phyloP scores from a whole-genome alignment of 2,888 invertebrate species.

The Lepidochrysops patricia region DNA sequence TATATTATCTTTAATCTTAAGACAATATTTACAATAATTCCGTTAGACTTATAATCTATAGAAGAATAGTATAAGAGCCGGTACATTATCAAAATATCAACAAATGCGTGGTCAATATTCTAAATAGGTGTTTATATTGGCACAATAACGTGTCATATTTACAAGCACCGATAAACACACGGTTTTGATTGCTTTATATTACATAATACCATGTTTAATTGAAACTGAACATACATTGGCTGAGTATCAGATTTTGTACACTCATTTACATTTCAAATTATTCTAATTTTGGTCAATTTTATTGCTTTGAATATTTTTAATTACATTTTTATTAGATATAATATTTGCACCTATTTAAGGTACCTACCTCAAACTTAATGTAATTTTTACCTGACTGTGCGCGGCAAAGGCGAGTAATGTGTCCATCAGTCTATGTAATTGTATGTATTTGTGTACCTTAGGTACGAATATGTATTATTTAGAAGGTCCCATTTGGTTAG shows the following conservation, averaged over 20 bases:
- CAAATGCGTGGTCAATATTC: background rate
- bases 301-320: too few relatives aligned
- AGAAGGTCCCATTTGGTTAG: too few relatives aligned
- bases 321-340: background rate
- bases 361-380: background rate
- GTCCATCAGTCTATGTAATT: too few relatives aligned
- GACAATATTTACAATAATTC: too few relatives aligned
- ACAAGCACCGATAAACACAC: background rate
- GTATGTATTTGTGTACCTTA: too few relatives aligned
- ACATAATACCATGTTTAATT: slow-evolving; percentile 25
- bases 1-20: background rate
- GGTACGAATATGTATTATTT: too few relatives aligned
- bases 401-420: too few relatives aligned
- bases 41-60: too few relatives aligned
- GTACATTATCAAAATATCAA: background rate
- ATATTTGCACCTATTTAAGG: too few relatives aligned
- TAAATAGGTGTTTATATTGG: background rate
- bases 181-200: slow-evolving; percentile 6
- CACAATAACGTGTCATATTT: background rate
- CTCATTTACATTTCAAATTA: background rate
- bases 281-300: background rate
- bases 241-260: slow-evolving; percentile 18
- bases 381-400: too few relatives aligned
- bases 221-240: slow-evolving; percentile 23
- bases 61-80: background rate